Evolutionary conservation across 2,888 invertebrate genomes (phyloP), one percentile per base, ranked within the genome.

Genomic region (Ditula angustiorana): DNA sequence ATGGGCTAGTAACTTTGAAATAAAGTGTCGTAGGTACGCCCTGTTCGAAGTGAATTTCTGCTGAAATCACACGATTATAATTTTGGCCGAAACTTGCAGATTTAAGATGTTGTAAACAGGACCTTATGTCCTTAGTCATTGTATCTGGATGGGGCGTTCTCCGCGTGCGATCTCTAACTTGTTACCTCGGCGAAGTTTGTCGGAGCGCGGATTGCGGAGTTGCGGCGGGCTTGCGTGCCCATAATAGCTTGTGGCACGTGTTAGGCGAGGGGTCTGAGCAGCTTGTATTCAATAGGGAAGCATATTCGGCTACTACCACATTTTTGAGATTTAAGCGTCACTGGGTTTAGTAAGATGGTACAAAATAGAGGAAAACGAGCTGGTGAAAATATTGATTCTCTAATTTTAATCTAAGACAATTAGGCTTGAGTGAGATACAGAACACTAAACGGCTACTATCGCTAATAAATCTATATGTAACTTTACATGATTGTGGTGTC

Each of bases 241-340:
- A 30, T 61, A 69, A 69, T 77, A 71, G 77, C 67, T 74, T 71
- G 67, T 68, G 68, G 69, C 68, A 69, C 70, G 67, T 77, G 69
- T 75, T 70, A 71, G 69, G 67, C 62, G 63, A 64, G 71, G 67
- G 56, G 68, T 65, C 61, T 44, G 19, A 53, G 44, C 58, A 65
- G 47, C 66, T 59, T 59, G 59, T 1, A 44, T 68, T 70, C 68
- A 72, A 69, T 66, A 33, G 59, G 61, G 61, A 67, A 65, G 67
- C 46, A 46, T 46, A 23, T 23, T 23, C n/a, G 23, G 46, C 11
- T n/a, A 23, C 23, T 46, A 46, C n/a, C n/a, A 23, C n/a, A 23
- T 23, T 35, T 35, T 35, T 35, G 35, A 13, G 35, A 35, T 35
- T 35, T n/a, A 35, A 13, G n/a, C n/a, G n/a, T n/a, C n/a, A n/a